Evolutionary conservation across 2,888 invertebrate genomes (phyloP).

Genomic region (Nebria salina): DNA sequence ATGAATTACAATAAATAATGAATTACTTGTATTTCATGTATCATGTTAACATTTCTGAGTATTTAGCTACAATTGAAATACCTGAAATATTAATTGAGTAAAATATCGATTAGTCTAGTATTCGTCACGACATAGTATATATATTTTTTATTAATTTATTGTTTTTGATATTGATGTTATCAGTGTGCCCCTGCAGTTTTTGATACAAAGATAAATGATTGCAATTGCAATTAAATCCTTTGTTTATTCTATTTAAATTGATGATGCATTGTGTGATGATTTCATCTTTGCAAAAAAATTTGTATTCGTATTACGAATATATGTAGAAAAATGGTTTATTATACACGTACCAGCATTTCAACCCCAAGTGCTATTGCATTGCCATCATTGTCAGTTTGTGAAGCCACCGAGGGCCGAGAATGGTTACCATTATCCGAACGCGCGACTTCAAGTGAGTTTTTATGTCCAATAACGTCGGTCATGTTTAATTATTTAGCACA

Average conservation of each 20-base stretch:
- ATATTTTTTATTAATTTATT: neutral
- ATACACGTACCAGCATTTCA: slow-evolving; percentile 20
- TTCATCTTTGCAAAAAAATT: neutral
- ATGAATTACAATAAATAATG: neutral
- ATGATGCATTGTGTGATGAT: neutral
- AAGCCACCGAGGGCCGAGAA: slow-evolving; percentile 37
- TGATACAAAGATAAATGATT: neutral
- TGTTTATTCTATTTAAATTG: neutral
- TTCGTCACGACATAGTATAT: neutral
- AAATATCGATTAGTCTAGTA: neutral
- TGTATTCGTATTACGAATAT: neutral
- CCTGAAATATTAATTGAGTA: neutral
- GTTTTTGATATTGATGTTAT: neutral
- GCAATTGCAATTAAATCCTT: neutral
- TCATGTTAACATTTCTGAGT: neutral
- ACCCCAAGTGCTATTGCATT: slow-evolving; percentile 47
- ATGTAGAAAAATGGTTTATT: neutral
- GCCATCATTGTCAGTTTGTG: slow-evolving; percentile 47
- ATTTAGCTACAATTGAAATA: neutral
- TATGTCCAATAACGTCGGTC: neutral
- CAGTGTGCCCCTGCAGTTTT: neutral
- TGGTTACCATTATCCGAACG: neutral
- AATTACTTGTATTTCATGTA: too few species aligned
- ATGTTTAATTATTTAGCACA: neutral
- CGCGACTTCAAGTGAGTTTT: neutral